Evolutionary conservation across 2,888 invertebrate genomes (phyloP).

Genomic region (Dexiosoma caninum): DNA sequence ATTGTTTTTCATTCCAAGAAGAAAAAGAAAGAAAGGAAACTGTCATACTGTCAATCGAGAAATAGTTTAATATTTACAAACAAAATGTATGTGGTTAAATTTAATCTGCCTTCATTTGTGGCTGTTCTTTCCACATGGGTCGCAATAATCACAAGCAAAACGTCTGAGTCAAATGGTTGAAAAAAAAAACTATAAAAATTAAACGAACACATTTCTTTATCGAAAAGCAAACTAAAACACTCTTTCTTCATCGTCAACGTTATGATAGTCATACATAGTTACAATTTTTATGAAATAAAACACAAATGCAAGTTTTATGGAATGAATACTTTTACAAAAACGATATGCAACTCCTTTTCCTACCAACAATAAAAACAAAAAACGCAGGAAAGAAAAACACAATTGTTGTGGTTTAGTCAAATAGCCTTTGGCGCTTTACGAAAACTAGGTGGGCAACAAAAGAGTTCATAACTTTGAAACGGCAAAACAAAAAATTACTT

Average conservation of each 20-base stretch:
- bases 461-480: conserved; percentile 11
- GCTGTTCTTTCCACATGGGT: too few relatives aligned
- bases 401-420: conserved; percentile 37
- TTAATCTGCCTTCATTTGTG: too few relatives aligned
- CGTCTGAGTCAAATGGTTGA: not conserved
- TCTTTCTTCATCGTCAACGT: not conserved
- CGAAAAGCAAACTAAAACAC: not conserved
- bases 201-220: not conserved
- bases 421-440: conserved; percentile 40
- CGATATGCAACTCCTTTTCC: not conserved
- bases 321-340: too few relatives aligned
- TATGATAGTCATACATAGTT: not conserved
- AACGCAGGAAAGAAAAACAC: not conserved
- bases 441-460: conserved; percentile 20
- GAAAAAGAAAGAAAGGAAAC: too few relatives aligned
- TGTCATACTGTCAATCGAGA: too few relatives aligned
- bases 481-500: not conserved
- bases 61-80: too few relatives aligned
- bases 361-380: not conserved
- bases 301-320: not conserved
- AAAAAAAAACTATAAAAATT: not conserved
- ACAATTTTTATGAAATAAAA: not conserved
- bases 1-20: too few relatives aligned
- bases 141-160: too few relatives aligned
- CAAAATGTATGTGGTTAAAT: too few relatives aligned